Base-by-base conservation (phyloP, 2,113 vertebrate genomes). In the Plestiodon gilberti region DNA sequence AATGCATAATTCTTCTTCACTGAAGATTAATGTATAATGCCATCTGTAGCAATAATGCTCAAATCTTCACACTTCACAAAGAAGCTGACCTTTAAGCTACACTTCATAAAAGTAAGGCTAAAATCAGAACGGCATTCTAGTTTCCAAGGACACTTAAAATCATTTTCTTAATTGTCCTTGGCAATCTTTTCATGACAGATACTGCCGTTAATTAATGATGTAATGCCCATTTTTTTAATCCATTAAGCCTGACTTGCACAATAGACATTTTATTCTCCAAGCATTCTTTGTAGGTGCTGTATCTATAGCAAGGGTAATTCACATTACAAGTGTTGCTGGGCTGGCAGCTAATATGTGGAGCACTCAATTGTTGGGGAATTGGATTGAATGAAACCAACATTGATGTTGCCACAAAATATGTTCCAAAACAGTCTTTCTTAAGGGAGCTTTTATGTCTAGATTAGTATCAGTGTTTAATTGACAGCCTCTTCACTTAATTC, bases 391-490 rank as follows among this genome's bases (percentile, higher is more conserved):
- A 95, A 96, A 92, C 88, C 94, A 95, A 94, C 65, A 91, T 93
- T 87, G 89, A 92, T 94, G 93, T 95, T 67, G 90, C 89, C 93
- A 92, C 89, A 93, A 96, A 96, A 96, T 95, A 96, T 96, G 95
- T 95, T 96, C 93, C 92, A 92, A 91, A 95, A 94, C 93, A 94
- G 82, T 92, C 91, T 93, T 96, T 93, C 94, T 95, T 94, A 96
- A 96, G 92, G 95, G 90, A 97, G 92, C 96, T 96, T 96, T 97
- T 96, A 96, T 96, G 92, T 93, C 94, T 92, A 96, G 96, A 97
- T 97, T 97, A 97, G 97, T 96, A 97, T 97, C 97, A 96, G 93
- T 97, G 94, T 96, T 97, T 97, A 97, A 97, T 96, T 97, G 95
- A 96, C 96, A 96, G 93, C 95, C 96, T 97, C 97, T 97, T 95